Conservation (phyloP, 2,113 vertebrate genomes). For the Callionymus lyra region DNA sequence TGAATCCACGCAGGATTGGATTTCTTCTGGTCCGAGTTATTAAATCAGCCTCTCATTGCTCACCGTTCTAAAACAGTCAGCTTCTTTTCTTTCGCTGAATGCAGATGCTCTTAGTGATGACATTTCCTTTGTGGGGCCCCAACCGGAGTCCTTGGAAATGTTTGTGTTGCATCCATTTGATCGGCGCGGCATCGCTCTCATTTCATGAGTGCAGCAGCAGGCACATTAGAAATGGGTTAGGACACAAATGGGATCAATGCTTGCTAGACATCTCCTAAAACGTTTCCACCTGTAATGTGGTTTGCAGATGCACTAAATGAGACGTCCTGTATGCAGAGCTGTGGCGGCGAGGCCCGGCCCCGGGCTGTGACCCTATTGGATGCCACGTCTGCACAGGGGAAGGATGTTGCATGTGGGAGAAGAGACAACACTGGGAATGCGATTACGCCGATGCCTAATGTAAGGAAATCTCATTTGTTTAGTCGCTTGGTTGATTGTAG, state of each 20-base stretch:
- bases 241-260: constrained; percentile 63
- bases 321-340: constrained; percentile 44
- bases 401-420: constrained; percentile 29
- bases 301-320: constrained; percentile 58
- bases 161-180: constrained; percentile 43
- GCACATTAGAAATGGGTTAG: constrained; percentile 50
- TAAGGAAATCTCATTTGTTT: constrained; percentile 57
- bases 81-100: constrained; percentile 19
- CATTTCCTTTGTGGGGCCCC: constrained; percentile 42
- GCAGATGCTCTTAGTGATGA: constrained; percentile 39
- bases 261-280: constrained; percentile 53
- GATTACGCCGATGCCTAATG: constrained; percentile 53
- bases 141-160: constrained; percentile 44
- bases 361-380: constrained; percentile 29
- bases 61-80: constrained; percentile 14
- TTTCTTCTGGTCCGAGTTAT: constrained; percentile 10
- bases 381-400: constrained; percentile 19
- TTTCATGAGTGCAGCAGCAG: constrained; percentile 52
- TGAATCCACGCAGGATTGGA: no score
- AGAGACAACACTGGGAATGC: constrained; percentile 49
- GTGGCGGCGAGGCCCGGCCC: constrained; percentile 28
- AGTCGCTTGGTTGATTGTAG: constrained; percentile 35
- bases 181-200: constrained; percentile 34
- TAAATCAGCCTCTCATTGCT: constrained; percentile 19
- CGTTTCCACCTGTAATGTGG: constrained; percentile 62